Percentiles rank a stretch among this genome's conserved stretches.
phyloP scores from a whole-genome alignment of 2,888 invertebrate genomes.

The Periphyllus acericola region DNA sequence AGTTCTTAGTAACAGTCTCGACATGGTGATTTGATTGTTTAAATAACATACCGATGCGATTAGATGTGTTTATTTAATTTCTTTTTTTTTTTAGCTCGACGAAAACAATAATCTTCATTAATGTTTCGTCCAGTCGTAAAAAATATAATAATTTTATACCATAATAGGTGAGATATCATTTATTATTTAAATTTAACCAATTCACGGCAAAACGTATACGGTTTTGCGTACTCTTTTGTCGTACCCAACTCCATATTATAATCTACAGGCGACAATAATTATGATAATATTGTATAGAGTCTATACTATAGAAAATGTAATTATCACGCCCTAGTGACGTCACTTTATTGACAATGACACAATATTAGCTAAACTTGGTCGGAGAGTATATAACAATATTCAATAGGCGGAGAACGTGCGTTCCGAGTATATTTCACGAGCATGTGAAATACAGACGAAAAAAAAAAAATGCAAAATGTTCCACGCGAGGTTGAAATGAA shows the following conservation, averaged over 20 bases:
- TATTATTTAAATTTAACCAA: slow-evolving; percentile 24
- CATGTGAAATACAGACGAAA: too few relatives aligned
- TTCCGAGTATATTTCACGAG: too few relatives aligned
- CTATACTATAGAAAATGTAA: slow-evolving; percentile 16
- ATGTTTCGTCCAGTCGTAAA: neutral
- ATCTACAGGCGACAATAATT: slow-evolving; percentile 6
- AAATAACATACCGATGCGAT: too few relatives aligned
- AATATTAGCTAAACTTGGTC: neutral
- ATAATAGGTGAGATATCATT: neutral
- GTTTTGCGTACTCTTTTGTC: neutral
- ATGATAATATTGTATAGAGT: neutral
- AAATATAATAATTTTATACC: neutral
- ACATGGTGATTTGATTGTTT: too few relatives aligned
- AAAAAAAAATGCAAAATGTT: too few relatives aligned
- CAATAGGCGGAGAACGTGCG: too few relatives aligned
- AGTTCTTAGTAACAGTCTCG: too few relatives aligned
- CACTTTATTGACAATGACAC: slow-evolving; percentile 22
- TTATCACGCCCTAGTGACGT: slow-evolving; percentile 40
- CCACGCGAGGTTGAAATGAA: too few relatives aligned
- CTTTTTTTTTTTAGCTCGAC: too few relatives aligned
- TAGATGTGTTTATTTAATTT: too few relatives aligned
- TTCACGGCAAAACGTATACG: neutral
- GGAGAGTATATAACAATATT: too few relatives aligned
- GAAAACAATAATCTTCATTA: neutral
- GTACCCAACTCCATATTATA: neutral